Base-by-base conservation (phyloP, 2,113 vertebrate species). In the Ammodytes dubius region DNA sequence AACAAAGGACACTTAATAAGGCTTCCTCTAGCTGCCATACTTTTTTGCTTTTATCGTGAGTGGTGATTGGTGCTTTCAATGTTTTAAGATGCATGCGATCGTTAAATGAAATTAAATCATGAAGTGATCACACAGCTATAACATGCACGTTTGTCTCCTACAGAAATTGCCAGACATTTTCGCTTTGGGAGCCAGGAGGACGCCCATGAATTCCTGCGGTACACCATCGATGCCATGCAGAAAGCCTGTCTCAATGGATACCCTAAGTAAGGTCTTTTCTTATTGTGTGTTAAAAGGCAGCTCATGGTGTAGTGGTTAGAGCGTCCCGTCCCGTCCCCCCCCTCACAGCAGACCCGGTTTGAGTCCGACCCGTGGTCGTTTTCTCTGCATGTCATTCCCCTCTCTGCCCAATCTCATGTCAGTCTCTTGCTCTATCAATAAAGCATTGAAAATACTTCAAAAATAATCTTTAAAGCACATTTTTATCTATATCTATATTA, bases 211-310 rank as follows among this genome's bases (percentile, higher is more conserved):
- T 99, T 99, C 86, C 87, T 99, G 83, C 96, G 98, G 10, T 99
- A 97, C 84, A 97, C 96, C 77, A 95, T 99, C 0, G 98, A 99
- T 0, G 98, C 98, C 89, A 99, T 99, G 98, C 98, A 99, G 94
- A 97, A 96, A 92, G 97, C 98, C 88, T 99, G 98, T 87, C 92
- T 99, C 27, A 97, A 94, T 0, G 96, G 96, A 80, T 97, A 94
- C 57, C 96, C 97, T 27, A 97, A 96, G 98, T 99, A 95, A n/a
- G 95, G 66, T 52, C 27, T 27, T 64, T 40, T 46, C 19, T 37
- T 12, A 1, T 63, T 47, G n/a, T 15, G 71, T 15, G 6, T 27
- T 35, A 4, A 12, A 14, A n/a, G 27, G 27, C 27, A 27, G 27
- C 27, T 27, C 27, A 27, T 27, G 27, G 27, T 27, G 27, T 27